Conservation (phyloP, 2,797 vertebrate genomes). For the Rhincodon typus region DNA sequence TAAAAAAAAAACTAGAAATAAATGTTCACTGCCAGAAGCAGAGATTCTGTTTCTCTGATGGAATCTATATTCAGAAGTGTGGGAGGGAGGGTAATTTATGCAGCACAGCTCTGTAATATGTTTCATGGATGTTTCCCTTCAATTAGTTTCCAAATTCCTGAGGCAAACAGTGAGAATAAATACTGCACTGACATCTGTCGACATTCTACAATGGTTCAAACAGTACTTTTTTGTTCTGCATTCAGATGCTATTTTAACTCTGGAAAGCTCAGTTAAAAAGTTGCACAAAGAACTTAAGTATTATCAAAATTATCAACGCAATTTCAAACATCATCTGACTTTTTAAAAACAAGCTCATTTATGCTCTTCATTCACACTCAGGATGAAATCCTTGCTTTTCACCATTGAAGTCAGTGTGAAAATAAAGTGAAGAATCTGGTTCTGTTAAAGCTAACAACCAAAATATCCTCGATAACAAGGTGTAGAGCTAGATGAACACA, state of each 20-base stretch:
- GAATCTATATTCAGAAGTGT: background rate
- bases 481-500: too few species aligned
- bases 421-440: background rate
- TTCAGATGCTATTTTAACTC: background rate
- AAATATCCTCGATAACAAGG: background rate
- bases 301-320: background rate
- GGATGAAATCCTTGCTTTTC: background rate
- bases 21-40: background rate
- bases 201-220: background rate
- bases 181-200: background rate
- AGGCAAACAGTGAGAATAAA: conserved; percentile 8
- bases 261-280: background rate
- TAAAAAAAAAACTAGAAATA: background rate
- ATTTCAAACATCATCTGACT: background rate
- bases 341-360: conserved; percentile 20
- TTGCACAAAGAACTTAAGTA: background rate
- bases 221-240: background rate
- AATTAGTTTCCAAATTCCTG: background rate
- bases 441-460: background rate
- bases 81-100: background rate
- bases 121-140: background rate
- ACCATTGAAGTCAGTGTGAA: background rate
- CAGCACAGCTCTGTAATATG: background rate
- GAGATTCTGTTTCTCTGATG: background rate
- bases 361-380: background rate